phyloP scores from a whole-genome alignment of 2,888 invertebrate genomes.

The Tipula vernalis region DNA sequence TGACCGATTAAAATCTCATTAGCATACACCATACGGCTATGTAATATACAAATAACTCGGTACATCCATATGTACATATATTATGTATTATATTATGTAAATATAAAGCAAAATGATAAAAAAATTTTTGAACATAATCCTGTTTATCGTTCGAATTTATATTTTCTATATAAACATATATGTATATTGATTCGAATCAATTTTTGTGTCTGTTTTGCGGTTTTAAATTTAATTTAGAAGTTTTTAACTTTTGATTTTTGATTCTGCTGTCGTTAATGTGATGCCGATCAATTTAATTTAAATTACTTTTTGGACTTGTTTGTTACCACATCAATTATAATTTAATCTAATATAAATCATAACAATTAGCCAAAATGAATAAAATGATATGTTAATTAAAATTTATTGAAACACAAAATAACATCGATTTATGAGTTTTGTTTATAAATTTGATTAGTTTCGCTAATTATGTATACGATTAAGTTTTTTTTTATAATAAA shows the following conservation, averaged over 20 bases:
- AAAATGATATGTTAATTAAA: background rate
- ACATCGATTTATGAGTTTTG: background rate
- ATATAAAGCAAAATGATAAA: background rate
- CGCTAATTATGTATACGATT: background rate
- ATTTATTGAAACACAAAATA: background rate
- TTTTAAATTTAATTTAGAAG: background rate
- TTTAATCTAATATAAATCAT: background rate
- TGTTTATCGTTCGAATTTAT: background rate
- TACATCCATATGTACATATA: background rate
- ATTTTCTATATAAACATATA: background rate
- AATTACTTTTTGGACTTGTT: background rate
- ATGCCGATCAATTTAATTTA: background rate
- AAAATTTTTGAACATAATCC: background rate
- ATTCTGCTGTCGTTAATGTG: background rate
- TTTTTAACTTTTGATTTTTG: background rate
- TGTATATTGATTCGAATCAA: background rate
- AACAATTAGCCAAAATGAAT: background rate
- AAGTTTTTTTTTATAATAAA: background rate
- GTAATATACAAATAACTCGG: background rate
- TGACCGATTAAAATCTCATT: background rate
- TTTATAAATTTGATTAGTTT: background rate
- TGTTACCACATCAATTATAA: background rate
- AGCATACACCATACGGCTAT: background rate
- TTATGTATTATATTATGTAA: background rate
- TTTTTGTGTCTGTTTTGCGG: background rate